phyloP scores from a whole-genome alignment of 2,888 invertebrate genomes.

The Tuberolachnus salignus region DNA sequence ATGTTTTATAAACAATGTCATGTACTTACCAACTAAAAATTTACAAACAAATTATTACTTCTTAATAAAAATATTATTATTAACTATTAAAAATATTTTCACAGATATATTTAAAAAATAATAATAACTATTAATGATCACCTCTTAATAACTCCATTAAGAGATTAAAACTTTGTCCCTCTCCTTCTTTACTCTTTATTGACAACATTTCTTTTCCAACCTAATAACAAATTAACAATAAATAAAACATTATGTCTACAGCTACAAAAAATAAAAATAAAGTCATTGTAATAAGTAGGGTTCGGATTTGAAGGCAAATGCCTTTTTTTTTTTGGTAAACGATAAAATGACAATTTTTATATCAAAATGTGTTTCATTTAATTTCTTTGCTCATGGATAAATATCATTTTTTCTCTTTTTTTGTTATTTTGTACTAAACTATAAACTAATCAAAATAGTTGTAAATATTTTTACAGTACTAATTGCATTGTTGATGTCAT shows the following conservation, averaged over 20 bases:
- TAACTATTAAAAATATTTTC: slow-evolving; percentile 46
- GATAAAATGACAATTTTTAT: too few species aligned
- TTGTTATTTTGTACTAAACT: too few species aligned
- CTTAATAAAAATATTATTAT: slow-evolving; percentile 8
- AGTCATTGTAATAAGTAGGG: too few species aligned
- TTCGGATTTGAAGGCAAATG: too few species aligned
- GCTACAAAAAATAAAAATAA: not conserved
- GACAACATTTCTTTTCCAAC: slow-evolving; percentile 92
- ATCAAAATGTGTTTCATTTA: too few species aligned
- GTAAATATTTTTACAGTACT: too few species aligned
- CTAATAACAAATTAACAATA: slow-evolving; percentile 65
- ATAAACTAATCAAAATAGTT: too few species aligned
- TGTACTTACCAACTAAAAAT: slow-evolving; percentile 10
- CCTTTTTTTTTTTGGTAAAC: too few species aligned
- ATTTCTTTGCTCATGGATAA: too few species aligned
- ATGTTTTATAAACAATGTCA: slow-evolving; percentile 3
- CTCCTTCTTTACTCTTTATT: slow-evolving; percentile 84
- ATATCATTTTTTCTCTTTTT: too few species aligned
- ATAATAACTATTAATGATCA: slow-evolving; percentile 71
- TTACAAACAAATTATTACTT: slow-evolving; percentile 27
- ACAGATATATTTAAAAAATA: slow-evolving; percentile 36
- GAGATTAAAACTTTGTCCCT: slow-evolving; percentile 89
- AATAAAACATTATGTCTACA: slow-evolving; percentile 23
- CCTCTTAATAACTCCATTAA: slow-evolving; percentile 94
- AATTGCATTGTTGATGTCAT: too few species aligned